Evolutionary conservation across 2,888 invertebrate genomes (phyloP).

Genomic region (Mythimna pallens): DNA sequence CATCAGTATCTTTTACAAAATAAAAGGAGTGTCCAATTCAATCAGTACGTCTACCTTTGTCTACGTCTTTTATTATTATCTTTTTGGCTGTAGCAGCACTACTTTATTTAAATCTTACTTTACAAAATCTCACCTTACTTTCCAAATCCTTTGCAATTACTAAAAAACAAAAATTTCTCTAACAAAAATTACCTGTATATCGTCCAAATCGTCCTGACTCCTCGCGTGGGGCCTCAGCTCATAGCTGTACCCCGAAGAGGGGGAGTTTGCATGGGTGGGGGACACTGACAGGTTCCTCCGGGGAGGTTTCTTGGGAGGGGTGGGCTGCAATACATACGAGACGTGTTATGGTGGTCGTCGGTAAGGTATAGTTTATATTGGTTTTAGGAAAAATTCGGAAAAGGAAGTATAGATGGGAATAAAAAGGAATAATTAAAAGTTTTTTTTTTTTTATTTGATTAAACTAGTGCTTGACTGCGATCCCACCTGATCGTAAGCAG

Average conservation of each 20-base stretch:
- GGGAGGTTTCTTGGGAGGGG: conserved; percentile 97
- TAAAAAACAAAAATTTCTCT: background rate
- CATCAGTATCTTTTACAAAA: background rate
- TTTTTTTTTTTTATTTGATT: too few species aligned
- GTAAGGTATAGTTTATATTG: background rate
- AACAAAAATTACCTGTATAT: conserved; percentile 87
- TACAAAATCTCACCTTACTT: conserved; percentile 9
- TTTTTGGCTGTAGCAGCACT: background rate
- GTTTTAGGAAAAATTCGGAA: background rate
- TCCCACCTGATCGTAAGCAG: too few species aligned
- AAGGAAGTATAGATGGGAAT: background rate
- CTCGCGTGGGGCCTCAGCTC: conserved; percentile 92
- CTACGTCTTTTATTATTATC: background rate
- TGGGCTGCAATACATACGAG: conserved; percentile 90
- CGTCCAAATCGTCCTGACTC: conserved; percentile 93
- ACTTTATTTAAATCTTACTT: background rate
- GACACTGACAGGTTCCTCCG: conserved; percentile 96
- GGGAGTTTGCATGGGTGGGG: conserved; percentile 94
- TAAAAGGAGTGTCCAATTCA: background rate
- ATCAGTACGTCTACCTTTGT: too few species aligned
- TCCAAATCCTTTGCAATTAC: conserved; percentile 9
- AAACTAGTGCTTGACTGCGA: too few species aligned
- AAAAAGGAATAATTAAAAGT: too few species aligned
- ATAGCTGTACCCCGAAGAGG: conserved; percentile 89
- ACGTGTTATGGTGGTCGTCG: conserved; percentile 52